A percentile compares a stretch with the other conserved stretches of the same genome.
Conservation (phyloP, 64 coral and sea anemone genomes). For the Porites australiensis region DNA sequence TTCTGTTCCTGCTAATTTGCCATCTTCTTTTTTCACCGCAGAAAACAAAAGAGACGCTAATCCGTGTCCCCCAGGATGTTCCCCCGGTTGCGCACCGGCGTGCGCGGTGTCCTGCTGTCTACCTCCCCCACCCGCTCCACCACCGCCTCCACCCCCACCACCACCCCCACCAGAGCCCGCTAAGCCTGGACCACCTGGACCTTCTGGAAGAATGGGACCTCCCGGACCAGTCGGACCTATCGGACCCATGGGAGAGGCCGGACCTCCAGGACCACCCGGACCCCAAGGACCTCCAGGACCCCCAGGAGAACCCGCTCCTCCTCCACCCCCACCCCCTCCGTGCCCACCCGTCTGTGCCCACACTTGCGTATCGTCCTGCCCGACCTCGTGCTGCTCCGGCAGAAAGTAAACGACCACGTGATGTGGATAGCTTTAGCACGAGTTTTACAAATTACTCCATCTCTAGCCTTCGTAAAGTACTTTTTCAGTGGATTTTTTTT, state of each 20-base stretch:
- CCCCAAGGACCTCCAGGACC: slow-evolving; percentile 98
- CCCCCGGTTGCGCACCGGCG: slow-evolving; percentile 83
- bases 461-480: slow-evolving; percentile 76
- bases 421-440: slow-evolving; percentile 51
- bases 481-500: slow-evolving; percentile 87
- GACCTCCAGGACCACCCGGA: slow-evolving; percentile 95
- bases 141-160: slow-evolving; percentile 95
- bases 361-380: slow-evolving; percentile 95
- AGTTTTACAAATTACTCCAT: slow-evolving; percentile 30
- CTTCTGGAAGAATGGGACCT: slow-evolving; percentile 94
- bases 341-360: slow-evolving; percentile 99
- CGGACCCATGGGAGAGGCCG: slow-evolving; percentile 98
- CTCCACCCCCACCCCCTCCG: slow-evolving; percentile 97
- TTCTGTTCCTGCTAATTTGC: background rate
- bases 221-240: slow-evolving; percentile 99
- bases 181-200: slow-evolving; percentile 97
- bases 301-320: slow-evolving; percentile 97
- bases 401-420: slow-evolving; percentile 80
- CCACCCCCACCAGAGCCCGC: slow-evolving; percentile 99
- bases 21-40: slow-evolving; percentile 36
- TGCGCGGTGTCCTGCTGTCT: slow-evolving; percentile 95
- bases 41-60: slow-evolving; percentile 97
- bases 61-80: slow-evolving; percentile 98
- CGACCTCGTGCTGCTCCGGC: slow-evolving; percentile 83
- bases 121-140: slow-evolving; percentile 91